Evolutionary conservation across 2,888 invertebrate genomes (phyloP), one percentile per base, ranked within the genome.

Genomic region (Mythimna pallens): DNA sequence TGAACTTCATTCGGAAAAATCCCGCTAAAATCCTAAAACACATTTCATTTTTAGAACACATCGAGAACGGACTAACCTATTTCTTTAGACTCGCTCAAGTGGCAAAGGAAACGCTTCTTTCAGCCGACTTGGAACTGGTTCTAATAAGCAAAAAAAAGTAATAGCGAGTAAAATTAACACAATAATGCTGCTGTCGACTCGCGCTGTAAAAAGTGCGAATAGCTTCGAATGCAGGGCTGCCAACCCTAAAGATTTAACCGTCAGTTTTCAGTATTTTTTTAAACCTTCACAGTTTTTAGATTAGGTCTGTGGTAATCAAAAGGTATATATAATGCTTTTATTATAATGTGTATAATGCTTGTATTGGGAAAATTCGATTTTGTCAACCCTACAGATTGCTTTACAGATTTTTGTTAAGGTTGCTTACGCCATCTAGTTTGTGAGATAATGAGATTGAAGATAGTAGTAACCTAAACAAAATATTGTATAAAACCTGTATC

Each of bases 151-250:
- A 80, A 79, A 84, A 73, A 81, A 74, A 50, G 64, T 55, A 82
- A 84, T 78, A 79, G 81, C 69, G 55, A 76, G 76, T 50, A 57
- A 81, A 86, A 87, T 84, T 86, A 85, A 86, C 87, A 83, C 81
- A 84, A 82, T 81, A 86, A 86, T 80, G 82, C 72, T 76, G 74
- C 78, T 71, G 83, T 69, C 66, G 83, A 76, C 84, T 79, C 76
- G 82, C 78, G 83, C 82, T 76, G 79, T 84, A 89, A 90, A 88
- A 90, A 89, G 83, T 66, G 73, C 79, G 79, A 85, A 89, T 88
- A 81, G 80, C 86, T 86, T 81, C 73, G 76, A 87, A 88, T 88
- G 3, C 40, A 40, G 61, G 22, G 61, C 40, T 61, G 40, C 61
- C 40, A 61, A 61, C 36, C 12, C 8, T 22, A 8, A 2, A 40